Conservation (phyloP, 2,113 vertebrate genomes). For the Plestiodon gilberti region DNA sequence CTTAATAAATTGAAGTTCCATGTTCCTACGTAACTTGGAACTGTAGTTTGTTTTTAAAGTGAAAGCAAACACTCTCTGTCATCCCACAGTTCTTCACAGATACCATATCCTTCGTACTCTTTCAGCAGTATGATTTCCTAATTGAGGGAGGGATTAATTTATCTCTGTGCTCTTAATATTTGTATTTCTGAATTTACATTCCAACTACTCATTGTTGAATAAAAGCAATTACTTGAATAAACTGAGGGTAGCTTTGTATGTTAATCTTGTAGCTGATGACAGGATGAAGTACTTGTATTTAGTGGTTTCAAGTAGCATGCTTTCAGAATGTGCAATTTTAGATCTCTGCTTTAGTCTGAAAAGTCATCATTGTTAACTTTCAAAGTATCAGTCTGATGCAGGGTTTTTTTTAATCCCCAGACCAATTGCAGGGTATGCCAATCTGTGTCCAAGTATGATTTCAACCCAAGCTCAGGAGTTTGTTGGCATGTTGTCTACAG, state of each 20-base stretch:
- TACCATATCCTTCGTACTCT: not conserved
- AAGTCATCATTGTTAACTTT: not conserved
- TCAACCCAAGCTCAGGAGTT: constrained; percentile 94
- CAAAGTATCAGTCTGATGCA: not conserved
- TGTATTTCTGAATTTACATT: not conserved
- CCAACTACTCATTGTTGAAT: not conserved
- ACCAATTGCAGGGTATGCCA: constrained; percentile 95
- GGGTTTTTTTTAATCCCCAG: constrained; percentile 70
- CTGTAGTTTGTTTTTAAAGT: no score
- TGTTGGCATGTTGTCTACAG: constrained; percentile 94
- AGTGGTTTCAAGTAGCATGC: no score
- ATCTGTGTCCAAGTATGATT: constrained; percentile 97
- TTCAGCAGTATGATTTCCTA: not conserved
- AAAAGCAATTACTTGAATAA: not conserved
- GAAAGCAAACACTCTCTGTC: no score
- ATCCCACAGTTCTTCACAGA: not conserved
- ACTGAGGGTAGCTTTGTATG: not conserved
- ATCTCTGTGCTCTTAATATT: not conserved
- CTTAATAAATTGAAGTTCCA: no score
- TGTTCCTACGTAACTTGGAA: no score
- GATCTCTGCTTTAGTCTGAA: not conserved
- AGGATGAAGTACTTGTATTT: not conserved
- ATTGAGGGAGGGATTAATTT: not conserved
- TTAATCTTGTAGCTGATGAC: not conserved
- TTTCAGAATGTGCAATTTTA: not conserved